These are phyloP conservation scores for Ciconia maguari DNA, from an alignment of 2,113 vertebrate genomes.

Conservation along the genomic window DNA sequence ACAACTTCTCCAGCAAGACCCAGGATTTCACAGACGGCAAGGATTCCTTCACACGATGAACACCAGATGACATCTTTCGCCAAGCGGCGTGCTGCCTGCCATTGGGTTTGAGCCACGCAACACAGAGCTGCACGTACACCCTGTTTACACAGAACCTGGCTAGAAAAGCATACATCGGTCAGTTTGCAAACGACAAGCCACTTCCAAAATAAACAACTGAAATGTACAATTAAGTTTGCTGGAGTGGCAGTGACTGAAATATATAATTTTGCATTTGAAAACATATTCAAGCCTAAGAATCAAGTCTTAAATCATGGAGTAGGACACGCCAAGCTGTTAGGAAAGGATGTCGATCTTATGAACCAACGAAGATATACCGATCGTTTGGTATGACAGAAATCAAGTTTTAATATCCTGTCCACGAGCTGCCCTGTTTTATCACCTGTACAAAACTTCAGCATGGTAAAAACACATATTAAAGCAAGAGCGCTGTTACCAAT, in stretches of 20 bases:
- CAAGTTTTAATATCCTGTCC: not conserved
- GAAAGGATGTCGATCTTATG: not conserved
- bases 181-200: not conserved
- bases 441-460: not conserved
- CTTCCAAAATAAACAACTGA: not conserved
- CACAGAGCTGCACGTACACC: not conserved
- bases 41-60: not conserved
- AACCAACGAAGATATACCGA: not conserved
- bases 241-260: not conserved
- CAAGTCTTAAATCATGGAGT: not conserved
- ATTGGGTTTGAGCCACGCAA: no score
- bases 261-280: not conserved
- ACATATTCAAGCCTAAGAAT: not conserved
- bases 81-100: not conserved
- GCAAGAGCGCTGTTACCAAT: not conserved
- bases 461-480: not conserved
- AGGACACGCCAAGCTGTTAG: not conserved
- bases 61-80: no score
- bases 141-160: not conserved
- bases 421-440: not conserved
- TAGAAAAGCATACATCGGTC: not conserved
- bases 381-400: not conserved
- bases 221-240: not conserved
- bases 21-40: not conserved
- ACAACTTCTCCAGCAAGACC: not conserved